Base-by-base conservation (phyloP, 2,888 invertebrate genomes). In the Lasioglossum oenotherae region DNA sequence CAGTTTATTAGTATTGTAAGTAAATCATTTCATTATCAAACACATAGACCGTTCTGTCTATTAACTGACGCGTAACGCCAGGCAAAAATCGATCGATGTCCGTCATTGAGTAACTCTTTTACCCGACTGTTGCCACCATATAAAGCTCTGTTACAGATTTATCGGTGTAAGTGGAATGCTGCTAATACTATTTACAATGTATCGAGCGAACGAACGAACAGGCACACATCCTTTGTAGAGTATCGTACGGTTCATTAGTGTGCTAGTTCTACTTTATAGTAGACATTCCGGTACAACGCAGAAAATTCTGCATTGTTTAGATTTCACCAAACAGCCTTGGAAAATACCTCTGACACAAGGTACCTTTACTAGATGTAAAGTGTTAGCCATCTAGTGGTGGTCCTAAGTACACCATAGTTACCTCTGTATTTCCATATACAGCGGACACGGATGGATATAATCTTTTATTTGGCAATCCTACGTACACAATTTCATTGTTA, bases 351-450 rank as follows among this genome's bases (percentile, higher is more conserved):
- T 79, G 83, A 74, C 57, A n/a, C 64, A 80, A 91, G 84, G 88
- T 84, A 73, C 87, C 57, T 86, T 80, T 81, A 80, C 49, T 81
- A 73, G 75, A 81, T 78, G 81, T 86, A 78, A 74, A 87, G 87
- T 95, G 96, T 89, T 97, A 99, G 96, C 99, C 99, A 97, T 99
- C 99, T 93, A 99, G 95, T n/a, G 99, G 99, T 88, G 98, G 97
- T 89, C 99, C 99, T 92, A 99, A 96, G 95, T 99, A 99, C 71
- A 99, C 98, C 99, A 99, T 99, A 60, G 99, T 99, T 67, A 99
- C 99, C 96, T 99, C 99, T 74, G 99, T 99, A 95, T 99, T 99
- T 85, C 99, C 99, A 96, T 99, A 99, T 19, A 99, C 99, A 85
- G 99, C 99, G 75, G 99, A 99, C 78, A 99, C 98, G 85, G 99